Evolutionary conservation across 2,113 vertebrate genomes (phyloP), one percentile per base, ranked within the genome.

Genomic region (Acrocephalus arundinaceus): DNA sequence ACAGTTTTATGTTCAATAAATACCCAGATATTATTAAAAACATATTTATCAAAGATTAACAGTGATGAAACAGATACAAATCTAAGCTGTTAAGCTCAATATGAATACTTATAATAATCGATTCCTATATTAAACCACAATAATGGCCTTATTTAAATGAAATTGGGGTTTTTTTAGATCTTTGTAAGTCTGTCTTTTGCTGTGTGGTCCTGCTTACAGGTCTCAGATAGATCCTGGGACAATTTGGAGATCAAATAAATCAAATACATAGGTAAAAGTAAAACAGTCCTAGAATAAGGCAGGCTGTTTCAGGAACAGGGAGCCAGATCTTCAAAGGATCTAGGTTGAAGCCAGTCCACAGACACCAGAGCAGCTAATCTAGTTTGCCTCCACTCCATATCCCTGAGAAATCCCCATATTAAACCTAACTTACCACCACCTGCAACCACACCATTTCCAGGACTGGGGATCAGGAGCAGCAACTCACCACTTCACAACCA

Each of bases 41-140:
- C 97, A 95, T 98, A 98, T 98, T 98, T 98, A 98, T 98, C 94
- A 93, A 97, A 98, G 97, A 98, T 97, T 97, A 98, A 97, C 93
- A 65, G 85, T 97, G 96, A 96, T 97, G 88, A 97, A 92, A 93
- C 80, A 97, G 97, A 97, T 97, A 97, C 94, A 97, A 96, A 98
- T 98, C 94, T 97, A 93, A 97, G 92, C 87, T 79, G 87, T 97
- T 97, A 93, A 94, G 45, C 94, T 98, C 97, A 94, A 94, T 97
- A 97, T n/a, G 24, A 82, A 75, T 95, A 90, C 94, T 97, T 96
- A 93, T 63, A 96, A 97, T 97, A 97, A 97, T 97, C 97, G 95
- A 96, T 97, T 97, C 82, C 58, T 63, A 45, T 86, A 92, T 98
- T 98, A 97, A 97, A 97, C 94, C 87, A 93, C 81, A 90, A 51